phyloP scores from a whole-genome alignment of 2,797 vertebrate genomes.

The Novumbra hubbsi region DNA sequence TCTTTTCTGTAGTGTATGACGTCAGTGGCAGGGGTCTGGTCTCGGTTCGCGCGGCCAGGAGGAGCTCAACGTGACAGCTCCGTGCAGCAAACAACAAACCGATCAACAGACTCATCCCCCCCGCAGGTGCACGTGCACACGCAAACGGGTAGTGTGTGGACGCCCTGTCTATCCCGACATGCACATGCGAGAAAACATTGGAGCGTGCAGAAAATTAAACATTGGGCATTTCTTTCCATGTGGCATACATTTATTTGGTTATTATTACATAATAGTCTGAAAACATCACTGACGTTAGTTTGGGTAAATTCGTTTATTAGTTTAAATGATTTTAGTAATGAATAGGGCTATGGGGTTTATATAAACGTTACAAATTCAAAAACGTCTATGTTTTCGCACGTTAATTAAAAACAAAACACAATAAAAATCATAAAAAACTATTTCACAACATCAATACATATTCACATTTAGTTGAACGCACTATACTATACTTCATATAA shows the following conservation, averaged over 20 bases:
- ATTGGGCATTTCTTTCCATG: neutral
- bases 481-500: neutral
- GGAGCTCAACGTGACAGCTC: constrained; percentile 75
- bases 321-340: neutral
- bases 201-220: neutral
- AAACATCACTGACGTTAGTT: neutral
- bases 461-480: too few species aligned
- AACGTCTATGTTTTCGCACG: neutral
- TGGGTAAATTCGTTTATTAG: neutral
- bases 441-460: neutral
- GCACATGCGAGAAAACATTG: constrained; percentile 21
- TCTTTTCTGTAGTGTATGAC: constrained; percentile 49
- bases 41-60: constrained; percentile 56
- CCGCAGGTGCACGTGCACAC: constrained; percentile 65
- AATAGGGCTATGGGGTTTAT: neutral
- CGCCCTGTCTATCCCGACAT: constrained; percentile 31
- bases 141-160: constrained; percentile 34
- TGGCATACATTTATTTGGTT: neutral
- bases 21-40: constrained; percentile 54
- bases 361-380: neutral
- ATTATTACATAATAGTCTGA: neutral
- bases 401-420: neutral
- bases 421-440: too few species aligned
- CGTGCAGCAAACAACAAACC: constrained; percentile 33
- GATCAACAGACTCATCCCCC: constrained; percentile 33